phyloP scores from a whole-genome alignment of 2,888 invertebrate genomes.

The Cybosia mesomella region DNA sequence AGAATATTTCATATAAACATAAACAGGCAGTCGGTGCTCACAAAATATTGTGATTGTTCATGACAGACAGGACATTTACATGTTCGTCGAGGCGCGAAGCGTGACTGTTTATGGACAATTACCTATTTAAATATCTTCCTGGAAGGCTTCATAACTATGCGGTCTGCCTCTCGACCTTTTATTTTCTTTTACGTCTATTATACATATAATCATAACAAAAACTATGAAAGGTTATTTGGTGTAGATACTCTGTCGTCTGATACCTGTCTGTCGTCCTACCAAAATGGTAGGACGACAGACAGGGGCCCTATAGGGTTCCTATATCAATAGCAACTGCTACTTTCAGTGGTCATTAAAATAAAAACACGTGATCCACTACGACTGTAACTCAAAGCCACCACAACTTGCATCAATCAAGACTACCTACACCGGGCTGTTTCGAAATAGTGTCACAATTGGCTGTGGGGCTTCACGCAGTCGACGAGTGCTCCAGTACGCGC shows the following conservation, averaged over 20 bases:
- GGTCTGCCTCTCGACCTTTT: neutral
- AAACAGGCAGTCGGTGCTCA: neutral
- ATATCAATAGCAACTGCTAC: neutral
- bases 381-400: constrained; percentile 29
- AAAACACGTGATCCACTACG: constrained; percentile 25
- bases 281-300: neutral
- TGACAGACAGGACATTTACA: neutral
- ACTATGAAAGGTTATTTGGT: neutral
- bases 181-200: neutral
- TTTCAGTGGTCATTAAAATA: neutral
- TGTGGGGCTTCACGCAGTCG: constrained; percentile 49
- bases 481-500: constrained; percentile 40
- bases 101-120: constrained; percentile 4
- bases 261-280: no score
- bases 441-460: constrained; percentile 48
- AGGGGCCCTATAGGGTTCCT: neutral
- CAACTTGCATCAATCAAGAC: constrained; percentile 46
- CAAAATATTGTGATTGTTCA: neutral
- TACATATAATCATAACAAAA: no score
- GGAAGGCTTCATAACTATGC: constrained; percentile 1
- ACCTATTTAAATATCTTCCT: constrained; percentile 4
- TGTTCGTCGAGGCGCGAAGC: constrained; percentile 2
- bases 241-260: neutral
- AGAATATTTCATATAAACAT: neutral
- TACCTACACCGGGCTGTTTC: constrained; percentile 40